Percentiles rank a stretch among this genome's conserved stretches.
These are phyloP conservation scores for Meleagris gallopavo DNA, from an alignment of 2,113 vertebrate species.

Conservation along the genomic window DNA sequence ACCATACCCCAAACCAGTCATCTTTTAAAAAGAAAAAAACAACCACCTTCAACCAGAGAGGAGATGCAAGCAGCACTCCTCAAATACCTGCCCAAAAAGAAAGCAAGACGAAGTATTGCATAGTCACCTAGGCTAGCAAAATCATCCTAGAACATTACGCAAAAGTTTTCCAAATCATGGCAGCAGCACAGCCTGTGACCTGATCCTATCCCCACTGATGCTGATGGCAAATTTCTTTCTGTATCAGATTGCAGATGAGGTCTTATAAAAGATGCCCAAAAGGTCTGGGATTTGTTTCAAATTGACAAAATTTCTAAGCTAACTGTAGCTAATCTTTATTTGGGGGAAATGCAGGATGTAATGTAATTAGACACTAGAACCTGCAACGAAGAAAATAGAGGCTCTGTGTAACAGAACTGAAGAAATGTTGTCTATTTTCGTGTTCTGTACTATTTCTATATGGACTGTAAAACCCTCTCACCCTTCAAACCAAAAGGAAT, in stretches of 20 bases:
- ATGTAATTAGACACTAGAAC: not conserved
- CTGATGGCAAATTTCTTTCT: not conserved
- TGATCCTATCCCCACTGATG: not conserved
- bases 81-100: not conserved
- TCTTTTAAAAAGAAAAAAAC: not conserved
- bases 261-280: not conserved
- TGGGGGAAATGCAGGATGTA: not conserved
- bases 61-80: not conserved
- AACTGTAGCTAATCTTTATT: not conserved
- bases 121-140: not conserved
- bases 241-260: accelerated
- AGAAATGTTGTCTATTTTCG: not conserved
- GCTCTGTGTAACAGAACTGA: not conserved
- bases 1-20: not conserved
- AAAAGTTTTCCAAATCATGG: not conserved
- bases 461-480: not conserved
- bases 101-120: not conserved
- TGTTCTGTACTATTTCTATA: not conserved
- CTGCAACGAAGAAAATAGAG: not conserved
- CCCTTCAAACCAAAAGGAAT: not conserved
- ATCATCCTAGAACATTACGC: not conserved
- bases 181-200: not conserved
- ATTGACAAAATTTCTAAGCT: not conserved
- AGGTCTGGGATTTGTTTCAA: not conserved
- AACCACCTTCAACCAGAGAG: not conserved